These are phyloP conservation scores for Scomber colias DNA, from an alignment of 2,113 vertebrate species.

Conservation along the genomic window DNA sequence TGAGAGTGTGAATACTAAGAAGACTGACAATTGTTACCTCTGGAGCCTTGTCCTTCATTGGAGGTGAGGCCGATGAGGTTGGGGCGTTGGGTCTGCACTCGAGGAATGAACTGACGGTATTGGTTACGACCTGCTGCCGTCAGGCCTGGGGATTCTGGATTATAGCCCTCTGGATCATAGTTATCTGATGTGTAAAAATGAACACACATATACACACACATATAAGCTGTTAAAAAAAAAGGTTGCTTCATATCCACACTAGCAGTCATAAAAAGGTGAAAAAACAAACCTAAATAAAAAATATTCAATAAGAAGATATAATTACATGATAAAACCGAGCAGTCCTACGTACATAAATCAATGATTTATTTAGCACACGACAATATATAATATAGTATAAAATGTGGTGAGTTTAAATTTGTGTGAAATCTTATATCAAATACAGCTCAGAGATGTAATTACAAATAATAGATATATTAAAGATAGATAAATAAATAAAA, in stretches of 20 bases:
- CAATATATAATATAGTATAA: neutral
- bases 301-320: neutral
- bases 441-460: neutral
- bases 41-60: constrained; percentile 90
- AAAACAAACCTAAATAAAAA: neutral
- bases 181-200: constrained; percentile 85
- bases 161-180: constrained; percentile 98
- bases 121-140: constrained; percentile 92
- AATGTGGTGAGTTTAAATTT: neutral
- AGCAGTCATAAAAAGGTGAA: neutral
- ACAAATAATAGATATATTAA: neutral
- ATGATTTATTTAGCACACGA: neutral
- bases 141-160: constrained; percentile 98
- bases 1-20: neutral
- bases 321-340: neutral
- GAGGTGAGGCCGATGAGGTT: constrained; percentile 98
- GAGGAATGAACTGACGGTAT: constrained; percentile 96
- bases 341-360: too few relatives aligned
- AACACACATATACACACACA: constrained; percentile 1
- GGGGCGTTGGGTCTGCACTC: constrained; percentile 94
- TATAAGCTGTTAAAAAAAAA: neutral
- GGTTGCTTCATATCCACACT: neutral
- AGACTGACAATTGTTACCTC: constrained; percentile 85
- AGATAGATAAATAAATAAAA: neutral
- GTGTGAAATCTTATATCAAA: neutral